These are phyloP conservation scores for Cephus cinctus DNA, from an alignment of 1,140 invertebrate genomes.

Conservation along the genomic window DNA sequence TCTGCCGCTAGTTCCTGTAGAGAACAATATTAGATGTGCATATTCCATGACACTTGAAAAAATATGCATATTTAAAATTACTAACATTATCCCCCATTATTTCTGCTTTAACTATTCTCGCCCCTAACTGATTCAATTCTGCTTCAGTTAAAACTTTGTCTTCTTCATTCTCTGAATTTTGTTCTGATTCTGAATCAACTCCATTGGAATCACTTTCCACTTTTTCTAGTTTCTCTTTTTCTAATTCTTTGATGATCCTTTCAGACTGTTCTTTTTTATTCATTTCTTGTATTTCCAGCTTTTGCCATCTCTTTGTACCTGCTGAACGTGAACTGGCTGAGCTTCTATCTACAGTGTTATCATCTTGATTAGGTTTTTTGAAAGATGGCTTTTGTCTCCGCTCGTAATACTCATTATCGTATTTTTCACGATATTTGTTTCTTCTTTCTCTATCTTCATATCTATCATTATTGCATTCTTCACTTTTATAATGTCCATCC, in stretches of 20 bases:
- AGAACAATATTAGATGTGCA: constrained; percentile 12
- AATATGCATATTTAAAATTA: no score
- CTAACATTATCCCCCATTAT: constrained; percentile 75
- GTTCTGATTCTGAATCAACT: constrained; percentile 11
- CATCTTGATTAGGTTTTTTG: constrained; percentile 50
- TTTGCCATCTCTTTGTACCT: constrained; percentile 37
- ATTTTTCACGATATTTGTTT: constrained; percentile 7
- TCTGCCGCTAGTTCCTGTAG: constrained; percentile 63
- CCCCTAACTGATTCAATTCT: constrained; percentile 84
- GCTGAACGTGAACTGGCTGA: neutral
- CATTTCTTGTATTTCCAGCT: constrained; percentile 14
- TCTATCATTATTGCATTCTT: neutral
- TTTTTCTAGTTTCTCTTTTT: neutral
- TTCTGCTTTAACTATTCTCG: constrained; percentile 89
- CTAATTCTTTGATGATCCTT: neutral
- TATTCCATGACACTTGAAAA: neutral
- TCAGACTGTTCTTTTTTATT: neutral
- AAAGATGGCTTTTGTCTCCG: constrained; percentile 49
- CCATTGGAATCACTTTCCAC: constrained; percentile 12
- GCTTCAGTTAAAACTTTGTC: constrained; percentile 64
- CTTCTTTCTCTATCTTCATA: neutral
- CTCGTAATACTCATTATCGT: constrained; percentile 1
- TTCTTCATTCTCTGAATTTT: constrained; percentile 20
- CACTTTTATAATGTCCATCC: constrained; percentile 2
- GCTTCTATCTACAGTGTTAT: constrained; percentile 11